A percentile compares a stretch with the other conserved stretches of the same genome.
phyloP scores from a whole-genome alignment of 2,113 vertebrate genomes.

The Pyxicephalus adspersus region DNA sequence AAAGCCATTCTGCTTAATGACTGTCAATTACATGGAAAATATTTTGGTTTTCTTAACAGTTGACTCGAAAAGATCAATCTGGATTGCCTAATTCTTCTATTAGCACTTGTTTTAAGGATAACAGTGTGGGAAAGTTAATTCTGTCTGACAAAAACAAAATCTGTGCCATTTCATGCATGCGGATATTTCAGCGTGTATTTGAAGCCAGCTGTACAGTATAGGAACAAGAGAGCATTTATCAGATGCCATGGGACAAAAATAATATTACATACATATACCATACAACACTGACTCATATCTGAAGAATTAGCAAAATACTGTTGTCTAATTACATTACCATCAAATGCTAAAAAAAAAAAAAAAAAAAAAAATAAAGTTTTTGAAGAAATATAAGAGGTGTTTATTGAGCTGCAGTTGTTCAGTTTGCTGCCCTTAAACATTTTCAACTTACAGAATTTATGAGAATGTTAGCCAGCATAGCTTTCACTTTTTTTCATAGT shows the following conservation, averaged over 20 bases:
- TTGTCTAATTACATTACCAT: too few species aligned
- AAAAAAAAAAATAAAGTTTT: too few species aligned
- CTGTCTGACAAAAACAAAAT: conserved; percentile 33
- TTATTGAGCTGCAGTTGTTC: too few species aligned
- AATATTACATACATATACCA: neutral
- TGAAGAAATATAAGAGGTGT: too few species aligned
- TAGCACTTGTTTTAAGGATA: conserved; percentile 43
- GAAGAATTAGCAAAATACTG: neutral
- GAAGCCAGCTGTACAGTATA: conserved; percentile 31
- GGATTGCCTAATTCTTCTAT: conserved; percentile 49
- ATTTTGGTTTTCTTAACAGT: conserved; percentile 53
- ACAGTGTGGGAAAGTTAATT: conserved; percentile 30
- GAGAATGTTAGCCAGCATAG: too few species aligned
- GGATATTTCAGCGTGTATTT: conserved; percentile 17
- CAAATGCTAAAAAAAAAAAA: too few species aligned
- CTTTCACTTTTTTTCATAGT: too few species aligned
- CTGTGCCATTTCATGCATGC: conserved; percentile 34
- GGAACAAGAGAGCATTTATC: conserved; percentile 25
- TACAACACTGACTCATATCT: neutral
- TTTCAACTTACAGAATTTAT: too few species aligned
- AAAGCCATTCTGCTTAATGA: conserved; percentile 46
- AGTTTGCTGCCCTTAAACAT: too few species aligned
- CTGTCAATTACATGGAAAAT: conserved; percentile 54
- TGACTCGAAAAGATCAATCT: conserved; percentile 40
- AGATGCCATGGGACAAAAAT: conserved; percentile 5